Evolutionary conservation across 2,113 vertebrate genomes (phyloP), one percentile per base, ranked within the genome.

Genomic region (Oreochromis niloticus): DNA sequence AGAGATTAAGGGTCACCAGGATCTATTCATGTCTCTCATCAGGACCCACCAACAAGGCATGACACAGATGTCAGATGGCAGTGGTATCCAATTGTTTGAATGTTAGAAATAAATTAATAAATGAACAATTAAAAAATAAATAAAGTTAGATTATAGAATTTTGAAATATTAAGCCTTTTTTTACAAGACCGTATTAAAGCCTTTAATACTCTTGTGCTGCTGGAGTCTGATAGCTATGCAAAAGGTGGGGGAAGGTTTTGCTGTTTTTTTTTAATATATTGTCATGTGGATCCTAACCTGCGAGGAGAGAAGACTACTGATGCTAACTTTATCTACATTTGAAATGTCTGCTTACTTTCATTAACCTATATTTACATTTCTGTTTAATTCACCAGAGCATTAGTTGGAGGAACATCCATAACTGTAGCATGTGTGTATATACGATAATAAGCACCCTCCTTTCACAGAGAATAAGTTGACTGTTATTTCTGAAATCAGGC

Each of bases 241-340:
- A 73, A 46, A 46, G 68, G 13, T 63, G 30, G 32, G 59, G 3
- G 32, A 34, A 63, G 17, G 9, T 63, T 63, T n/a, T 36, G 32
- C 32, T 36, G 6, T 0, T 0, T 8, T n/a, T 17, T 71, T 46
- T 17, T 7, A 3, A 7, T 48, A 48, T 30, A 48, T 27, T 7
- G 14, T 27, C 41, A 48, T 75, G 6, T 7, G 13, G 22, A 75
- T 48, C 14, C 9, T 48, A 30, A 48, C 24, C 41, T 17, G 14
- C 22, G 6, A 48, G 14, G 8, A 48, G 43, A 48, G 41, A 75
- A 48, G 14, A 17, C 22, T 30, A 7, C 14, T 48, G 68, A 27
- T 75, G 41, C 41, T 75, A 10, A 43, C 14, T 48, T 75, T 17
- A 75, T 16, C 41, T 16, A 75, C 41, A 46, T 24, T 17, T 75